Conservation (phyloP, 2,888 invertebrate genomes). For the Dicranocentrus wangi region DNA sequence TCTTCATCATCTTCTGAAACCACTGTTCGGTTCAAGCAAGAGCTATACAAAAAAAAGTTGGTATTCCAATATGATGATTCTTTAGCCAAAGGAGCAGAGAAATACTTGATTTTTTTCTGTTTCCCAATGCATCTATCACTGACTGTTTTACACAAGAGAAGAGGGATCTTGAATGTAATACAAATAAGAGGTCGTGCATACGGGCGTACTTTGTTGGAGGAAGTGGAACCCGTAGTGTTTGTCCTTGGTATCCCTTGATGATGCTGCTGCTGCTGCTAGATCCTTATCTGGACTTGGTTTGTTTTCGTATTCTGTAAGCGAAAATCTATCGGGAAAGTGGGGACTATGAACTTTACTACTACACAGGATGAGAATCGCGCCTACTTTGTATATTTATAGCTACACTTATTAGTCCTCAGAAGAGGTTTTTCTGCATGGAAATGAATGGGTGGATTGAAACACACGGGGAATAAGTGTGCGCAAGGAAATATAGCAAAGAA, state of each 20-base stretch:
- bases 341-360: background rate
- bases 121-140: constrained; percentile 30
- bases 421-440: background rate
- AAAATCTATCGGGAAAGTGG: constrained; percentile 17
- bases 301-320: background rate
- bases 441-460: constrained; percentile 32
- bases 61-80: background rate
- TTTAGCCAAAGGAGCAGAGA: background rate
- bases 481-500: background rate
- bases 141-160: constrained; percentile 18
- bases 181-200: constrained; percentile 21
- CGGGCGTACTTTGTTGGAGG: too few relatives aligned
- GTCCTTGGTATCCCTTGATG: constrained; percentile 15
- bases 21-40: background rate
- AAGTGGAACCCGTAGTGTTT: background rate
- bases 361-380: too few relatives aligned
- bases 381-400: background rate
- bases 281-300: background rate
- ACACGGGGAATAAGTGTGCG: background rate
- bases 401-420: background rate
- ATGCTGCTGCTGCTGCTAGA: background rate
- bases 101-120: background rate
- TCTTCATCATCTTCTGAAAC: background rate
- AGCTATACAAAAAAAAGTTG: background rate
- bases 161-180: constrained; percentile 15